Percentiles rank a stretch among this genome's conserved stretches.
phyloP scores from a whole-genome alignment of 2,113 vertebrate genomes.

The Stigmatopora argus region DNA sequence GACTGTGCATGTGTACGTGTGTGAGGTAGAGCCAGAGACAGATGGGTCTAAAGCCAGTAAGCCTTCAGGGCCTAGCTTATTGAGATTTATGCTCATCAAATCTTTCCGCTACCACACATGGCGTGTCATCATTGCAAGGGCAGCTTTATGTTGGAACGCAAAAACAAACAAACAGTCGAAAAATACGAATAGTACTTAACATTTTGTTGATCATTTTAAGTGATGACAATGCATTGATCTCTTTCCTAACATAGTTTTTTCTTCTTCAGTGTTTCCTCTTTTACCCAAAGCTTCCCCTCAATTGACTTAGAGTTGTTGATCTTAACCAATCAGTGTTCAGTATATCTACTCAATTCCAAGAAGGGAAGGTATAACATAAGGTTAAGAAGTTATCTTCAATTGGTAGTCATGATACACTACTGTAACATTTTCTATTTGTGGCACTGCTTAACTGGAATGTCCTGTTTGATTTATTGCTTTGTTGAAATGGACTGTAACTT shows the following conservation, averaged over 20 bases:
- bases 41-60: slow-evolving; percentile 58
- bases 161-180: neutral
- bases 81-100: slow-evolving; percentile 53
- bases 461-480: neutral
- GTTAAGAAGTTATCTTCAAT: neutral
- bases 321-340: slow-evolving; percentile 12
- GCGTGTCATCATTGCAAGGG: slow-evolving; percentile 17
- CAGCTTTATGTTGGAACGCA: neutral
- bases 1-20: neutral
- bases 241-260: neutral
- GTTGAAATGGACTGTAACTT: neutral
- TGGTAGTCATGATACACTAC: neutral
- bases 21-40: slow-evolving; percentile 28
- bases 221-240: neutral
- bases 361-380: neutral
- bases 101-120: slow-evolving; percentile 35
- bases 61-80: slow-evolving; percentile 49
- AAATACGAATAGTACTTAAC: neutral
- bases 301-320: neutral
- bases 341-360: neutral
- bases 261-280: neutral
- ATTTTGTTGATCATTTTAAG: neutral
- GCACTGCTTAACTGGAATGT: neutral
- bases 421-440: neutral
- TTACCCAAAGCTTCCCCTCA: slow-evolving; percentile 2